These are phyloP conservation scores for Suricata suricatta DNA, from an alignment of 2,113 vertebrate species.

Conservation along the genomic window DNA sequence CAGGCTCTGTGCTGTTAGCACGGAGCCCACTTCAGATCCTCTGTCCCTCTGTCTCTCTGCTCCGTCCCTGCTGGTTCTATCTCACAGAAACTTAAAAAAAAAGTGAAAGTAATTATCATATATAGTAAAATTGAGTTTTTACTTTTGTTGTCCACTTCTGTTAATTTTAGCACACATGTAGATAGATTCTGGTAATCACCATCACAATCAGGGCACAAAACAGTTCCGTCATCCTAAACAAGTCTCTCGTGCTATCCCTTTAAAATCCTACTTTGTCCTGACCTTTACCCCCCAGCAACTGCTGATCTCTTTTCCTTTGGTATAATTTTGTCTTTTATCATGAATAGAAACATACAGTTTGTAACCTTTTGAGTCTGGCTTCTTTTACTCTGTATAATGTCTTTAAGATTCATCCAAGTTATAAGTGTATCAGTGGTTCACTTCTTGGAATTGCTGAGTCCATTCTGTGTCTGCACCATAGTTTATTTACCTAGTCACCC, in stretches of 20 bases:
- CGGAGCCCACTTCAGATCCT: no score
- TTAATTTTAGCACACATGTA: neutral
- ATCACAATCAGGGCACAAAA: neutral
- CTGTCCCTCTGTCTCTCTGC: no score
- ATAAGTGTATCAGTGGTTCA: neutral
- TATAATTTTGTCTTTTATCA: neutral
- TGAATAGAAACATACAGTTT: neutral
- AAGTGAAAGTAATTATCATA: neutral
- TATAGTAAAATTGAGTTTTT: neutral
- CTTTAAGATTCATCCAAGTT: neutral
- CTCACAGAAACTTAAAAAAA: neutral
- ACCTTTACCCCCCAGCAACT: no score
- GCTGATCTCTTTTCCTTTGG: neutral
- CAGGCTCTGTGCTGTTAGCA: no score
- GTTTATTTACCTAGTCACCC: neutral
- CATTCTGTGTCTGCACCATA: neutral
- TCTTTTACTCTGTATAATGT: neutral
- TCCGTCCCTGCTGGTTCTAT: no score
- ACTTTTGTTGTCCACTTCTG: neutral
- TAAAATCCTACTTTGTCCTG: neutral
- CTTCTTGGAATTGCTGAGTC: neutral
- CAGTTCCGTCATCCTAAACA: neutral
- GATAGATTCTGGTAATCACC: neutral
- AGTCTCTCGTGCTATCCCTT: neutral
- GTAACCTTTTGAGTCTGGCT: neutral